Evolutionary conservation across 2,888 invertebrate species (phyloP).

Genomic region (Ashinkailepas kermadecensis): DNA sequence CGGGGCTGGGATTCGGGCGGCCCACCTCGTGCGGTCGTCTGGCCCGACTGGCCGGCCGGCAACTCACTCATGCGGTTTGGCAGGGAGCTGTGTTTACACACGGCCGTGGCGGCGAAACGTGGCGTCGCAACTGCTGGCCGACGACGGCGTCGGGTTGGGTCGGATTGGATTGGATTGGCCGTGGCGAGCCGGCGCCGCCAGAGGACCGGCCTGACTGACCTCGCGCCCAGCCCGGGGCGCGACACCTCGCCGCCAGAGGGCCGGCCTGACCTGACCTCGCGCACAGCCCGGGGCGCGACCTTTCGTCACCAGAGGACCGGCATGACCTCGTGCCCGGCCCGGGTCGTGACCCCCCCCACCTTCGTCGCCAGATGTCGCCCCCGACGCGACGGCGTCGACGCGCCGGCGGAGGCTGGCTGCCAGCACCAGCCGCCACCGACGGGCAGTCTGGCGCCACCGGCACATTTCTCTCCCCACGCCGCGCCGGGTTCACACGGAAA

Average conservation of each 20-base stretch:
- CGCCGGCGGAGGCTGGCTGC: background rate
- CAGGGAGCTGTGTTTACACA: background rate
- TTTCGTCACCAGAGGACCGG: background rate
- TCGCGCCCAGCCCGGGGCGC: background rate
- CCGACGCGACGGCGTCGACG: too few species aligned
- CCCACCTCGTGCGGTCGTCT: too few species aligned
- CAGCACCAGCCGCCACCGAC: background rate
- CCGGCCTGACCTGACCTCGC: background rate
- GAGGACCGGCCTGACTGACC: background rate
- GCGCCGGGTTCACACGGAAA: too few species aligned
- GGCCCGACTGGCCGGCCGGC: too few species aligned
- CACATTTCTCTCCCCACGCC: too few species aligned
- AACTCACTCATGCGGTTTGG: slow-evolving; percentile 9
- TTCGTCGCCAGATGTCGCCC: too few species aligned
- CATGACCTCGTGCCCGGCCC: background rate
- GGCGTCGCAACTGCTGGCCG: background rate
- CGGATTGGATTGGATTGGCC: background rate
- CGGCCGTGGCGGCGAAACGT: background rate
- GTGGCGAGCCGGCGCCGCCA: background rate
- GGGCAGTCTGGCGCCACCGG: background rate
- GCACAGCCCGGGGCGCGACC: background rate
- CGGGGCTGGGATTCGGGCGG: too few species aligned
- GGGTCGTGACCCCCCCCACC: background rate
- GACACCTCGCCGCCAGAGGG: background rate
- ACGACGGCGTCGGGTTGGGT: background rate